Conservation (phyloP, 2,113 vertebrate genomes). For the Poecile atricapillus region DNA sequence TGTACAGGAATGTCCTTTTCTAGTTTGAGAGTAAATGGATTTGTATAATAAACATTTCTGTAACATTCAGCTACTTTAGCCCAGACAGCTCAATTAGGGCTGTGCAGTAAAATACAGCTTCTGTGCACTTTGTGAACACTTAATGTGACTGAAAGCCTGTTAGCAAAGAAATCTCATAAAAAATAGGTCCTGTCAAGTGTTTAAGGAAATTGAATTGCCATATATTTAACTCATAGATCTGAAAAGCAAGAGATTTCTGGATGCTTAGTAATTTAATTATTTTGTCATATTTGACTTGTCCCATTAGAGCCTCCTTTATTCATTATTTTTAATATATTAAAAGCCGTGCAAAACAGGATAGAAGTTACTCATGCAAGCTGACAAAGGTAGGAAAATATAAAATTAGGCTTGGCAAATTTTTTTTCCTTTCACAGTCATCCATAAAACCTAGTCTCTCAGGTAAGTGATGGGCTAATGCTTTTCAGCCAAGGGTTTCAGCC, state of each 20-base stretch:
- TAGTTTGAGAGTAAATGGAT: slow-evolving; percentile 60
- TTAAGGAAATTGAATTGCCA: slow-evolving; percentile 69
- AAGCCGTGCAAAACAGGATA: not conserved
- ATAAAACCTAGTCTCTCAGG: not conserved
- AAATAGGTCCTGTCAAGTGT: slow-evolving; percentile 64
- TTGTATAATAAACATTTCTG: slow-evolving; percentile 74
- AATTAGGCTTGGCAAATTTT: not conserved
- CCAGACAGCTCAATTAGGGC: slow-evolving; percentile 73
- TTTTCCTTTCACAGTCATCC: not conserved
- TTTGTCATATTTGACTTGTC: slow-evolving; percentile 31
- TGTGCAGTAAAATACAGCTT: slow-evolving; percentile 68
- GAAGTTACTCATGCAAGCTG: not conserved
- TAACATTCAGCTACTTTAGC: slow-evolving; percentile 64
- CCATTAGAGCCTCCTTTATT: slow-evolving; percentile 6
- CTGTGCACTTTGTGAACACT: slow-evolving; percentile 60
- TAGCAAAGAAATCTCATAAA: slow-evolving; percentile 62
- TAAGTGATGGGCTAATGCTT: not conserved
- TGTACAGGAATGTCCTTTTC: slow-evolving; percentile 58
- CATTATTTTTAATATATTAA: slow-evolving; percentile 52
- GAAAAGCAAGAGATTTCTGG: slow-evolving; percentile 26
- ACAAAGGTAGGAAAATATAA: not conserved
- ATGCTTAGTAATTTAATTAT: slow-evolving; percentile 63
- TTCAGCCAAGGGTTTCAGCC: not conserved
- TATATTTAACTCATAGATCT: slow-evolving; percentile 46
- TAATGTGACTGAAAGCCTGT: slow-evolving; percentile 70